Evolutionary conservation across 2,888 invertebrate genomes (phyloP).

Genomic region (Antitype chi): DNA sequence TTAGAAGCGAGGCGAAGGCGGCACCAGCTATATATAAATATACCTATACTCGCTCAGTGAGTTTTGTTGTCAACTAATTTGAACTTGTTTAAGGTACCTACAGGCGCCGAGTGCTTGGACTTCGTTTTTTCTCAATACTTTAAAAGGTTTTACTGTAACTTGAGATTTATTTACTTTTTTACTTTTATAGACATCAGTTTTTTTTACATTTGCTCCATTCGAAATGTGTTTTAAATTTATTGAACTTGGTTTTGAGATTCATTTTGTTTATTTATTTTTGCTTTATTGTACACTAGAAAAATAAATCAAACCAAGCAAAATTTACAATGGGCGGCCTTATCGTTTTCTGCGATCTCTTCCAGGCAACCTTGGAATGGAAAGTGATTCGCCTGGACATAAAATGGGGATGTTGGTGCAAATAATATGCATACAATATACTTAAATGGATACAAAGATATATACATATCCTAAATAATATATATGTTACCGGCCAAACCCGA

Average conservation of each 20-base stretch:
- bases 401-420: no score
- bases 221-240: constrained; percentile 6
- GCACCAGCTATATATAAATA: constrained; percentile 9
- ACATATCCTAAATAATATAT: no score
- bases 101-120: neutral
- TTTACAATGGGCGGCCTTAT: no score
- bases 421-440: no score
- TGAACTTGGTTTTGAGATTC: neutral
- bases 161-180: constrained; percentile 34
- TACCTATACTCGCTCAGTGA: constrained; percentile 22
- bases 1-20: neutral
- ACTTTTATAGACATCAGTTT: constrained; percentile 13
- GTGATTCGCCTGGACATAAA: no score
- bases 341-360: no score
- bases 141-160: constrained; percentile 18
- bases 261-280: neutral
- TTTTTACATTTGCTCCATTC: neutral
- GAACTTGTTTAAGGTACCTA: constrained; percentile 3
- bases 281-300: no score
- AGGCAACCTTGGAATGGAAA: no score
- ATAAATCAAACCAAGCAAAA: no score
- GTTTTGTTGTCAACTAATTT: constrained; percentile 48
- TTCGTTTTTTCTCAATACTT: constrained; percentile 28
- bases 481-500: no score
- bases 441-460: no score